phyloP scores from a whole-genome alignment of 1,140 invertebrate species.

The Drosophila malerkotliana region DNA sequence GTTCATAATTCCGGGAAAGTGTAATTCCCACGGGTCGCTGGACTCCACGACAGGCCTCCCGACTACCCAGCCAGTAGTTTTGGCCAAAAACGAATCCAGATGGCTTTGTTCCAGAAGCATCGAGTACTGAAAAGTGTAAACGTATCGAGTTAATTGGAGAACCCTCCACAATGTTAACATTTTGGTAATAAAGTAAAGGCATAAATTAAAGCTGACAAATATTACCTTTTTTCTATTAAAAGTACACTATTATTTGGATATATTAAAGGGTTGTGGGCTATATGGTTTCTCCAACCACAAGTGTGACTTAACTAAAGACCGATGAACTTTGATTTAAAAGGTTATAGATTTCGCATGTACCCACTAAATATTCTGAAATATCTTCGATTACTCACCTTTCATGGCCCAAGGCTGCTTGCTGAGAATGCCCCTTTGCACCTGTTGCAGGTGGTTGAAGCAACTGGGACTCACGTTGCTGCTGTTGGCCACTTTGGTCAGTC shows the following conservation, averaged over 20 bases:
- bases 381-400: slow-evolving; percentile 64
- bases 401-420: slow-evolving; percentile 81
- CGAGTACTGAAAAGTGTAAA: slow-evolving; percentile 56
- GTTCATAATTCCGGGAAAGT: slow-evolving; percentile 67
- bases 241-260: background rate
- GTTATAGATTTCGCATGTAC: background rate
- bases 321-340: too few relatives aligned
- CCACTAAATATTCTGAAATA: background rate
- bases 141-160: background rate
- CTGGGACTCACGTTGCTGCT: slow-evolving; percentile 60
- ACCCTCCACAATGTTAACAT: background rate
- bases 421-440: slow-evolving; percentile 69
- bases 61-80: slow-evolving; percentile 82
- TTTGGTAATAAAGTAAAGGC: background rate
- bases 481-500: slow-evolving; percentile 63
- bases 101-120: slow-evolving; percentile 74
- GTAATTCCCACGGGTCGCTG: slow-evolving; percentile 66
- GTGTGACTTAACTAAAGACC: background rate
- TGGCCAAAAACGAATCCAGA: slow-evolving; percentile 81
- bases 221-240: too few relatives aligned
- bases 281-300: background rate
- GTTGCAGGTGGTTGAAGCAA: slow-evolving; percentile 66
- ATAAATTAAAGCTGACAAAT: background rate
- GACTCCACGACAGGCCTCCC: slow-evolving; percentile 61
- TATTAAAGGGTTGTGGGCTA: background rate